A percentile compares a stretch with the other conserved stretches of the same genome.
phyloP scores from a whole-genome alignment of 35 echinoderm and acorn worm species.

The Acanthaster planci region DNA sequence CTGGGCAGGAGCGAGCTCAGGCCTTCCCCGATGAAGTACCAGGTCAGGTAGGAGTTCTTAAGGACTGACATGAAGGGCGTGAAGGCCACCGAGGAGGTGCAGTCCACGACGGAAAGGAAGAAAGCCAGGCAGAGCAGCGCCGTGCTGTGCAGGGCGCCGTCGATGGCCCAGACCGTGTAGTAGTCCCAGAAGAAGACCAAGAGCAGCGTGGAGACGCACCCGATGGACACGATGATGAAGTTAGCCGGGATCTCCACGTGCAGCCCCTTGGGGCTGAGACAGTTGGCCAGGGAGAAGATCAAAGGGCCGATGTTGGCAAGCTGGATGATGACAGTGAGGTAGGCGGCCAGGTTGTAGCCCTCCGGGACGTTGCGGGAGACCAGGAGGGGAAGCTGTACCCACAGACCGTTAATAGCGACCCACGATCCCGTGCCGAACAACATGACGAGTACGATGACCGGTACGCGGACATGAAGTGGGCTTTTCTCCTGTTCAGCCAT shows the following conservation, averaged over 20 bases:
- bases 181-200: constrained; percentile 80
- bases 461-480: neutral
- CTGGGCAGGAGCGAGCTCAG: constrained; percentile 75
- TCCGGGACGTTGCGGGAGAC: constrained; percentile 73
- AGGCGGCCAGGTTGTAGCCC: constrained; percentile 73
- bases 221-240: constrained; percentile 56
- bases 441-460: constrained; percentile 51
- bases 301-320: constrained; percentile 79
- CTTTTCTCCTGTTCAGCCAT: constrained; percentile 1
- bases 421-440: constrained; percentile 83
- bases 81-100: constrained; percentile 70
- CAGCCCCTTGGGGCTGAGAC: constrained; percentile 32
- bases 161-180: constrained; percentile 49
- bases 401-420: constrained; percentile 89
- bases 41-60: constrained; percentile 42
- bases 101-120: constrained; percentile 67
- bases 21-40: constrained; percentile 75
- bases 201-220: constrained; percentile 55
- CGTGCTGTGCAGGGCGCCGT: constrained; percentile 64
- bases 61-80: constrained; percentile 58
- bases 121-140: constrained; percentile 70
- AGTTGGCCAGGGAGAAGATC: constrained; percentile 61
- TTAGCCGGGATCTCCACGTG: constrained; percentile 63
- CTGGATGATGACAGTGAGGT: constrained; percentile 81
- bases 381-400: constrained; percentile 85